Evolutionary conservation across 2,888 invertebrate species (phyloP).

Genomic region (Coecobrya sp.): DNA sequence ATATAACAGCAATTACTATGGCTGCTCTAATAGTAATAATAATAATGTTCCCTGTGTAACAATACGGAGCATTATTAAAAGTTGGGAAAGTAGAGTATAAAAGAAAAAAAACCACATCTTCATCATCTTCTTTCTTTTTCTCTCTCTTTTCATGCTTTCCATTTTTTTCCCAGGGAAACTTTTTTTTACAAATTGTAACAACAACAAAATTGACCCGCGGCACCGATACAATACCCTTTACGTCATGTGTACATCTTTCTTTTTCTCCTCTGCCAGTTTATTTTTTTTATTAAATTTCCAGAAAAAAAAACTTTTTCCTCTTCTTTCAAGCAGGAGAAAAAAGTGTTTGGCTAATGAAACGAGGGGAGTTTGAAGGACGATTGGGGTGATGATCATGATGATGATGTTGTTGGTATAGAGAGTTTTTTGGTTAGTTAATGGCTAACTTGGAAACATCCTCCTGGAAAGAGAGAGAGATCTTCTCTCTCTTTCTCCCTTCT

Average conservation of each 20-base stretch:
- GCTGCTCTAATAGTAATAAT: too few species aligned
- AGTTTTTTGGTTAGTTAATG: constrained; percentile 31
- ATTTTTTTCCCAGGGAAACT: not conserved
- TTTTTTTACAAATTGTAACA: not conserved
- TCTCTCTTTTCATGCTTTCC: too few species aligned
- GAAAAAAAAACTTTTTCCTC: not conserved
- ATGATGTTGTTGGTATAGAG: not conserved
- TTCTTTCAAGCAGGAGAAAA: not conserved
- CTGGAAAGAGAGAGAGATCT: not conserved
- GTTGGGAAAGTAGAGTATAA: too few species aligned
- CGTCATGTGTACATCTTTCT: not conserved
- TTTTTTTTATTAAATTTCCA: constrained; percentile 17
- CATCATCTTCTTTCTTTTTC: too few species aligned
- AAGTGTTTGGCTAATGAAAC: constrained; percentile 29
- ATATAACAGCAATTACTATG: too few species aligned
- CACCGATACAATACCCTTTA: not conserved
- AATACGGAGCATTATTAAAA: too few species aligned
- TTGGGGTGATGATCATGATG: not conserved
- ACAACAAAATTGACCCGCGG: constrained; percentile 7
- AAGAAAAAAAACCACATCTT: too few species aligned
- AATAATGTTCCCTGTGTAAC: too few species aligned
- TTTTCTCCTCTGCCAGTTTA: not conserved
- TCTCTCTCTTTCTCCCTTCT: constrained; percentile 14
- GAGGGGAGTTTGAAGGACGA: constrained; percentile 42
- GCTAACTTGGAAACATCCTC: not conserved